Conservation (phyloP, 2,888 invertebrate species). For the Caenorhabditis sp. region DNA sequence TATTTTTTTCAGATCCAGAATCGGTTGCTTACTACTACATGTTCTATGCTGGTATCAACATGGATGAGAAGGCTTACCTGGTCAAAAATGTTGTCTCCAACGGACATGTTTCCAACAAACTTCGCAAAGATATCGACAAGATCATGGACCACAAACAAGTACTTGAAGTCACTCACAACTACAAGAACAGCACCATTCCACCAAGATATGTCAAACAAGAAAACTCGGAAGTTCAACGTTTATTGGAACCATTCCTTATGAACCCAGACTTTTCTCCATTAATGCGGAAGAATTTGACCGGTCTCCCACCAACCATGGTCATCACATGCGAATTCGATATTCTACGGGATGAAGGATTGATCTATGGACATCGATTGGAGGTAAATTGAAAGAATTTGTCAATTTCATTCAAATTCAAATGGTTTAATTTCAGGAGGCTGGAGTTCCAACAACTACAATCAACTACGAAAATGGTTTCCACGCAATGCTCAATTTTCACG, state of each 20-base stretch:
- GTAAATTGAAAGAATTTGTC: neutral
- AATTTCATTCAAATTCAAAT: neutral
- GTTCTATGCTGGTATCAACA: conserved; percentile 60
- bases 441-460: conserved; percentile 62
- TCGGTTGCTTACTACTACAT: conserved; percentile 59
- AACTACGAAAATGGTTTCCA: conserved; percentile 60
- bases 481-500: conserved; percentile 61
- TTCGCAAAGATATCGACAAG: conserved; percentile 6
- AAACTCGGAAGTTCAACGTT: conserved; percentile 31
- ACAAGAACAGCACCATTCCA: conserved; percentile 29
- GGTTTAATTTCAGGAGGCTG: conserved; percentile 41
- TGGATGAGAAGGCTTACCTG: conserved; percentile 44
- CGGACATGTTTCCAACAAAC: conserved; percentile 40
- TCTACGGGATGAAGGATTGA: conserved; percentile 72
- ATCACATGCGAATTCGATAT: conserved; percentile 72
- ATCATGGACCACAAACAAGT: conserved; percentile 11
- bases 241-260: conserved; percentile 50
- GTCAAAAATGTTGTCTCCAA: conserved; percentile 50
- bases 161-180: conserved; percentile 25
- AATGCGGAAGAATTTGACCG: conserved; percentile 64
- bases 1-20: conserved; percentile 48
- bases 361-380: conserved; percentile 71
- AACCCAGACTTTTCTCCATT: conserved; percentile 71
- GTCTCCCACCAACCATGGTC: conserved; percentile 71
- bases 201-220: conserved; percentile 7